These are phyloP conservation scores for Amitus sp. DNA, from an alignment of 2,888 invertebrate genomes.

Conservation along the genomic window DNA sequence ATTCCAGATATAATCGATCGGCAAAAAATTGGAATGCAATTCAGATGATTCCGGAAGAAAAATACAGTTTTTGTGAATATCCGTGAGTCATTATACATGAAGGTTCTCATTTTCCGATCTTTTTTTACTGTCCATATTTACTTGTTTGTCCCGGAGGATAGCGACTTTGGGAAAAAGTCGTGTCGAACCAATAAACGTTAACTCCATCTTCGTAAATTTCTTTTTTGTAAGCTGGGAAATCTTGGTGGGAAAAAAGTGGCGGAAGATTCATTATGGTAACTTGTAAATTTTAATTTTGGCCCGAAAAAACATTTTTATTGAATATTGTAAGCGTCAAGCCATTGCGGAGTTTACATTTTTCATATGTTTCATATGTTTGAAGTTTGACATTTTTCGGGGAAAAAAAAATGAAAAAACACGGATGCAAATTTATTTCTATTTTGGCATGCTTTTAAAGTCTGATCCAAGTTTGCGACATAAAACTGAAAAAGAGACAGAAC, in stretches of 20 bases:
- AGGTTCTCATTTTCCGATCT: no score
- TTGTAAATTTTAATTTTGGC: constrained; percentile 23
- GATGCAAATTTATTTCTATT: not conserved
- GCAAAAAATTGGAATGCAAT: no score
- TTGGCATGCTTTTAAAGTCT: no score
- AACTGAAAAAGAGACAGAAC: no score
- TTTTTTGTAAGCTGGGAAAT: constrained; percentile 52
- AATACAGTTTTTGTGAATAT: no score
- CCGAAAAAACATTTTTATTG: constrained; percentile 21
- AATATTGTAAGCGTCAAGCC: constrained; percentile 21
- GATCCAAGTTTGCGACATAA: no score
- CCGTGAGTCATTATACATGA: no score
- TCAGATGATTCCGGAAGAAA: no score
- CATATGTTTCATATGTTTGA: not conserved
- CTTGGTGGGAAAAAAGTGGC: constrained; percentile 46
- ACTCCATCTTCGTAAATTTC: constrained; percentile 45
- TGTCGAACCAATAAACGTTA: constrained; percentile 69
- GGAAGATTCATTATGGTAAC: constrained; percentile 52
- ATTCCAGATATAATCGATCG: no score
- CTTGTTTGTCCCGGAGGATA: constrained; percentile 66
- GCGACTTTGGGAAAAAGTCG: constrained; percentile 70
- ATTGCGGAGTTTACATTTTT: constrained; percentile 1
- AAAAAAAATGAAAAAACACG: not conserved
- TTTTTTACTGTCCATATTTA: no score
- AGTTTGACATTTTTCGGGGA: not conserved